A percentile compares a stretch with the other conserved stretches of the same genome.
Evolutionary conservation across 2,797 vertebrate species (phyloP).

Genomic region (Austrolebias charrua): DNA sequence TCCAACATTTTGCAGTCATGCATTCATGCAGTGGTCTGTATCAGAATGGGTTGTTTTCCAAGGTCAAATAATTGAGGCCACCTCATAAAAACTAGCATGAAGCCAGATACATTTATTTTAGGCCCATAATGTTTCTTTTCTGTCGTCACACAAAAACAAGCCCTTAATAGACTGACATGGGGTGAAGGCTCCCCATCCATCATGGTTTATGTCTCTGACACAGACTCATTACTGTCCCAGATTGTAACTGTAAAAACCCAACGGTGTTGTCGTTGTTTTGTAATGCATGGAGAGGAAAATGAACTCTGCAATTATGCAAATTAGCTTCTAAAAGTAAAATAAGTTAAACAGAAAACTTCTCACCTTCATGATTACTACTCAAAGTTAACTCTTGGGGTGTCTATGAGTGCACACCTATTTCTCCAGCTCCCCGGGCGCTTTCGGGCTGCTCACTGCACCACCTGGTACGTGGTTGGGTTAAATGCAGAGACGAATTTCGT

Average conservation of each 20-base stretch:
- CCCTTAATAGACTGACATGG: constrained; percentile 38
- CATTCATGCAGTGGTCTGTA: too few species aligned
- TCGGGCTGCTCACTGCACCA: too few species aligned
- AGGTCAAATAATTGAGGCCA: too few species aligned
- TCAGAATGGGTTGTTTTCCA: too few species aligned
- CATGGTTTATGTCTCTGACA: constrained; percentile 24
- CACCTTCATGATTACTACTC: not conserved
- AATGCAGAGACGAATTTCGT: too few species aligned
- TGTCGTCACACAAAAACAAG: constrained; percentile 24
- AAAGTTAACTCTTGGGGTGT: too few species aligned
- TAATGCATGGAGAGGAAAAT: constrained; percentile 29
- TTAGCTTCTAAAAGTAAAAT: constrained; percentile 25
- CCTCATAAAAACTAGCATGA: too few species aligned
- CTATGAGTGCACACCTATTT: too few species aligned
- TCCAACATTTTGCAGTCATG: too few species aligned
- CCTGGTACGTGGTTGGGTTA: too few species aligned
- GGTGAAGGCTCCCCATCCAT: constrained; percentile 39
- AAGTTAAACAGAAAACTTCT: constrained; percentile 4
- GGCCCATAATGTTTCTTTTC: not conserved
- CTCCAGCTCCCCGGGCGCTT: too few species aligned
- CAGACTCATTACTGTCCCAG: constrained; percentile 40
- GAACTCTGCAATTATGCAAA: constrained; percentile 51
- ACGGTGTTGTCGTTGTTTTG: constrained; percentile 11
- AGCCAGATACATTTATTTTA: too few species aligned
- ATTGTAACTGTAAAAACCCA: constrained; percentile 12